A percentile compares a stretch with the other conserved stretches of the same genome.
Conservation (phyloP, 2,113 vertebrate species). For the Stercorarius parasiticus region DNA sequence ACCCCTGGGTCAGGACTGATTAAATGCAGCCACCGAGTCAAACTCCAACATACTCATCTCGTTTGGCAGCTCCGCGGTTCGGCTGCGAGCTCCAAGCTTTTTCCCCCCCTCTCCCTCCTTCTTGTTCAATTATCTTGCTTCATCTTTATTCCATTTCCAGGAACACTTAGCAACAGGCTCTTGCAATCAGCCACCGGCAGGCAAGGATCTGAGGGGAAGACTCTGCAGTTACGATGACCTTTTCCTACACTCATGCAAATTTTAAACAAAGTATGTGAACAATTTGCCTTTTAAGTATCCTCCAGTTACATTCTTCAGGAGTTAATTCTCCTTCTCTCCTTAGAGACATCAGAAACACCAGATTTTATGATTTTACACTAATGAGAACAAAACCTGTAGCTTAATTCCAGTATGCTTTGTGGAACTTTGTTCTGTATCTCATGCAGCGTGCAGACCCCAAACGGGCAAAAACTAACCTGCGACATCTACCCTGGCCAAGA, state of each 20-base stretch:
- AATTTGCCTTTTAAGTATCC: slow-evolving; percentile 56
- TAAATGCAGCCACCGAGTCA: not conserved
- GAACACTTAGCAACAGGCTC: slow-evolving; percentile 64
- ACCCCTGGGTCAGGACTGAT: slow-evolving; percentile 18
- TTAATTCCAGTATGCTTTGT: not conserved
- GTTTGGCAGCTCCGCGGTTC: not conserved
- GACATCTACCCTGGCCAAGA: not conserved
- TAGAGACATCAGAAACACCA: slow-evolving; percentile 12
- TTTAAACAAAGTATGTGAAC: slow-evolving; percentile 59
- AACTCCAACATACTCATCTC: slow-evolving; percentile 22
- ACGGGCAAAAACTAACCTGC: not conserved
- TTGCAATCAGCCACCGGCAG: slow-evolving; percentile 49
- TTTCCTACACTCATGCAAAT: slow-evolving; percentile 63
- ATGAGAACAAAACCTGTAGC: slow-evolving; percentile 32
- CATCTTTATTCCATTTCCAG: slow-evolving; percentile 49
- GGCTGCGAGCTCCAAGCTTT: not conserved
- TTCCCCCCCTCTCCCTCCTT: not conserved
- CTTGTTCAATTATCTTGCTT: slow-evolving; percentile 47
- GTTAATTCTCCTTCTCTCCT: slow-evolving; percentile 41
- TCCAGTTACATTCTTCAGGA: slow-evolving; percentile 11
- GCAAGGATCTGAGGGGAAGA: slow-evolving; percentile 46
- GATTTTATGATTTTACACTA: slow-evolving; percentile 50
- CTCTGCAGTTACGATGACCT: slow-evolving; percentile 26
- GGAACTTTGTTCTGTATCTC: not conserved
- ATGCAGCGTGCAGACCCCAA: rapidly evolving